phyloP scores from a whole-genome alignment of 2,113 vertebrate genomes.

The Siphamia tubifer region DNA sequence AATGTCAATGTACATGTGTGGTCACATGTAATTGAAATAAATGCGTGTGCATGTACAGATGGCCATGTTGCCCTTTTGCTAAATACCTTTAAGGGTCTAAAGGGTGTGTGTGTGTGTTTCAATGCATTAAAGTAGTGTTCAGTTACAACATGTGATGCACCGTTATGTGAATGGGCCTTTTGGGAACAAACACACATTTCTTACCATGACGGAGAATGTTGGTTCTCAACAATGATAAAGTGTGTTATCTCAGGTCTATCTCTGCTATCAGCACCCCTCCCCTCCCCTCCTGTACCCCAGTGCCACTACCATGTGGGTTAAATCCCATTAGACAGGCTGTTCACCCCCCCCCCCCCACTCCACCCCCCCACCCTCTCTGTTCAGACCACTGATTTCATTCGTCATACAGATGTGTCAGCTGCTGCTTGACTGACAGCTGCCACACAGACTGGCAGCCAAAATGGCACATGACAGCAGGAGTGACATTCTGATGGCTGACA shows the following conservation, averaged over 20 bases:
- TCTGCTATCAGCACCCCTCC: background rate
- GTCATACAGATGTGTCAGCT: constrained; percentile 2
- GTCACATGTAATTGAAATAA: constrained; percentile 41
- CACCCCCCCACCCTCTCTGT: background rate
- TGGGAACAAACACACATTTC: background rate
- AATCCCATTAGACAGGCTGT: too few relatives aligned
- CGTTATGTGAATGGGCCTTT: background rate
- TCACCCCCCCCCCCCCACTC: background rate
- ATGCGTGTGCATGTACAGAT: constrained; percentile 6
- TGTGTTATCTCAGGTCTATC: background rate
- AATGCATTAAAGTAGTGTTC: constrained; percentile 5
- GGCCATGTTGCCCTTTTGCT: background rate
- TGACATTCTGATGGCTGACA: background rate
- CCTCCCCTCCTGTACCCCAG: background rate
- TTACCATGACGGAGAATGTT: too few relatives aligned
- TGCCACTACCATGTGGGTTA: too few relatives aligned
- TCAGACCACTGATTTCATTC: background rate
- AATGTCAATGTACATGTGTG: background rate
- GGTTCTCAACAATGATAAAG: background rate
- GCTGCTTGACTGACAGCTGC: constrained; percentile 4
- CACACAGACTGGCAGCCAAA: background rate
- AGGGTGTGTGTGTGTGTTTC: background rate
- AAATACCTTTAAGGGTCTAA: background rate
- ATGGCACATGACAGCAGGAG: background rate
- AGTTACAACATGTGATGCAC: background rate